Evolutionary conservation across 2,113 vertebrate species (phyloP), one percentile per base, ranked within the genome.

Genomic region (Ameiurus melas): DNA sequence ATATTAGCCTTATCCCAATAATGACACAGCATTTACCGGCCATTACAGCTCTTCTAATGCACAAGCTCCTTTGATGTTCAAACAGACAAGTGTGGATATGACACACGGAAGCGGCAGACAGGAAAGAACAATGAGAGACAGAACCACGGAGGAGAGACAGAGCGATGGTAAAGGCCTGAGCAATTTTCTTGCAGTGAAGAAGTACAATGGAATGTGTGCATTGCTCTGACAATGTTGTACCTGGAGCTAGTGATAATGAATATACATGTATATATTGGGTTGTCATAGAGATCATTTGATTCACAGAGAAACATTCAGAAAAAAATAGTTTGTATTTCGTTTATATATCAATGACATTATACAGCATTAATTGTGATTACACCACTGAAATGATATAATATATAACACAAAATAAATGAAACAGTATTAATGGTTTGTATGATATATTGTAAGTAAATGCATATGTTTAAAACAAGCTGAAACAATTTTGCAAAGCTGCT

Each of bases 1-100:
- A 94, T 92, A 94, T 92, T 92, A 94, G 92, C 88, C 84, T 83
- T 91, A 93, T 93, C 91, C 92, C 94, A 92, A 90, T 95, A 92
- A 92, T 91, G 92, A 93, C 58, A 88, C 89, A 90, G 90, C 91
- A 93, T 94, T 95, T 94, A 89, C 9, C 84, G 51, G 88, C 89
- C 90, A 92, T 92, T 92, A 93, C 71, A 87, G 91, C 85, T 91
- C 89, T 90, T 92, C 91, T 91, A 85, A 88, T 93, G 92, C 80
- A 87, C 92, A 60, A 68, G 86, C 90, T 88, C 47, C 57, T 92
- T 89, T 94, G 93, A 95, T 94, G 94, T 85, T 82, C 92, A 95
- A 95, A 95, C 94, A 87, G 78, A 87, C 39, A 58, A 79, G 60
- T 77, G 64, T 33, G n/a, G 64, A 87, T 73, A 84, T 3, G 75